Conservation (phyloP, 1,140 invertebrate genomes). For the Halyomorpha halys region DNA sequence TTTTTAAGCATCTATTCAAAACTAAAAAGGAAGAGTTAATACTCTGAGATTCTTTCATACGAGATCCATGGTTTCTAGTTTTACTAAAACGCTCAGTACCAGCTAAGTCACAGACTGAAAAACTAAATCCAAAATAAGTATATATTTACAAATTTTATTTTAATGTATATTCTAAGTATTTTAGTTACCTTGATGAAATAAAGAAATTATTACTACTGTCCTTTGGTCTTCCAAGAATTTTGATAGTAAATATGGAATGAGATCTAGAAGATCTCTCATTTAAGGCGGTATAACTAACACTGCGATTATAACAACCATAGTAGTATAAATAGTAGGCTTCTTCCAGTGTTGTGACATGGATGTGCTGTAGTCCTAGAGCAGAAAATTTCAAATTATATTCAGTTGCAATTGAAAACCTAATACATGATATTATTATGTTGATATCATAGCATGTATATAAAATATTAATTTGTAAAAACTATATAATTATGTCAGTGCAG, state of each 20-base stretch:
- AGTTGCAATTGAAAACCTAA: no score
- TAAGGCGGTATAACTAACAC: neutral
- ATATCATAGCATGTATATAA: no score
- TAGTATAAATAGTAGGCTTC: neutral
- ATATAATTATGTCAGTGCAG: no score
- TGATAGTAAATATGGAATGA: slow-evolving; percentile 1
- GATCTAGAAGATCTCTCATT: neutral
- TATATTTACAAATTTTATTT: neutral
- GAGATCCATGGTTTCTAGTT: slow-evolving; percentile 69
- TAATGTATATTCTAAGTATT: no score
- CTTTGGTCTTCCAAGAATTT: neutral
- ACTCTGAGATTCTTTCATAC: slow-evolving; percentile 76
- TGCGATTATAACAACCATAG: neutral
- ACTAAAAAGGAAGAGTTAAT: slow-evolving; percentile 85
- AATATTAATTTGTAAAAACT: no score
- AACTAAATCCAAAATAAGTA: slow-evolving; percentile 35
- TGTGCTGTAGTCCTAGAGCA: neutral
- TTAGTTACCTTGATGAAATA: neutral
- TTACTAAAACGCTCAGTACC: slow-evolving; percentile 80
- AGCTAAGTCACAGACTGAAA: slow-evolving; percentile 82
- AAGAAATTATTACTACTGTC: neutral
- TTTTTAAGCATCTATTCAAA: slow-evolving; percentile 65
- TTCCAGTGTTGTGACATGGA: neutral
- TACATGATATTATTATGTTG: no score
- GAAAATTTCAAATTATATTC: neutral